A percentile compares a stretch with the other conserved stretches of the same genome.
phyloP scores from a whole-genome alignment of 2,113 vertebrate species.

The Hepsetus odoe region DNA sequence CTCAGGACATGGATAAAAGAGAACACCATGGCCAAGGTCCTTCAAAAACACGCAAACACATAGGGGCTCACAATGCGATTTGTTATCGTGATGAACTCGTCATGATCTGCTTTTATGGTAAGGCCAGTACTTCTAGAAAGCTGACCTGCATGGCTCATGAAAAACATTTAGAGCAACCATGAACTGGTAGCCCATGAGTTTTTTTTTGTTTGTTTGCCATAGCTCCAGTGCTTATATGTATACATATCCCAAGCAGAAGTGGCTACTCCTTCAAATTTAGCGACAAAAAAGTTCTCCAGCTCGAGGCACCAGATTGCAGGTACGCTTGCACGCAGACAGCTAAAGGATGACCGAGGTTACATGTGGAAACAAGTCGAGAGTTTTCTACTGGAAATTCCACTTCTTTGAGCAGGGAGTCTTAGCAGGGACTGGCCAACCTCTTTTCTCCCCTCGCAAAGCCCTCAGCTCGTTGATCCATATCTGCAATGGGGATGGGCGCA shows the following conservation, averaged over 20 bases:
- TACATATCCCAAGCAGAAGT: no score
- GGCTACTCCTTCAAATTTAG: not conserved
- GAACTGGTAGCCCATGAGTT: no score
- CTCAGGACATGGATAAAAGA: slow-evolving; percentile 36
- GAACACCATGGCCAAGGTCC: slow-evolving; percentile 8
- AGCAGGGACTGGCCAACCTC: slow-evolving; percentile 45
- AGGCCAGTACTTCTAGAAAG: no score
- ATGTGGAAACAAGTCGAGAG: slow-evolving; percentile 54
- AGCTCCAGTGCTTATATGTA: no score
- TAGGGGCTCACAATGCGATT: not conserved
- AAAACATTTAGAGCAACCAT: no score
- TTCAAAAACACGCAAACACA: slow-evolving; percentile 35
- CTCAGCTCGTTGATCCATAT: slow-evolving; percentile 46
- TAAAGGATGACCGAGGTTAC: slow-evolving; percentile 58
- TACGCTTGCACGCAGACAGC: slow-evolving; percentile 46
- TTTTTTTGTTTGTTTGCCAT: no score
- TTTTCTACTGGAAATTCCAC: slow-evolving; percentile 61
- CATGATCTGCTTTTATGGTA: no score
- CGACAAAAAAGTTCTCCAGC: slow-evolving; percentile 55
- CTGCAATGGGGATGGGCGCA: slow-evolving; percentile 47
- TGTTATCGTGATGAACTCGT: no score
- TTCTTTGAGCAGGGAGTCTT: slow-evolving; percentile 55
- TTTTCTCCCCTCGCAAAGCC: slow-evolving; percentile 47
- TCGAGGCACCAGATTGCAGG: slow-evolving; percentile 52
- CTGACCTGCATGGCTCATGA: no score